phyloP scores from a whole-genome alignment of 2,797 vertebrate genomes.

The Malacoraja senta region DNA sequence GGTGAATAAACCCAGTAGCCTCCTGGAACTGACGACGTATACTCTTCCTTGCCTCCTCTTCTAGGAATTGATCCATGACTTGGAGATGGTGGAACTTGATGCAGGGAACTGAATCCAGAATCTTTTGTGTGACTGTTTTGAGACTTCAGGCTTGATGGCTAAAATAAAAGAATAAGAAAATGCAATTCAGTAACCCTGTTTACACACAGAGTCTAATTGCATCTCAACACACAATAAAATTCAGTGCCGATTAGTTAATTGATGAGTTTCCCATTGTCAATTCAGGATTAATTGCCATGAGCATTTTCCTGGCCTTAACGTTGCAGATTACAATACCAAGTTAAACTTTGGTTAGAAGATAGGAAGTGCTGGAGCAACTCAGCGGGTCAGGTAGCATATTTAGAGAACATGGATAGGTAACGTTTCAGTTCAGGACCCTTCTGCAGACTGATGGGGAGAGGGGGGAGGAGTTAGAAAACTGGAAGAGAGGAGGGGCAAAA shows the following conservation, averaged over 20 bases:
- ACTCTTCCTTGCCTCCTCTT: slow-evolving; percentile 45
- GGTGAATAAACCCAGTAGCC: slow-evolving; percentile 66
- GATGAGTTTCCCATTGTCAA: background rate
- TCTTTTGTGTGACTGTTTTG: slow-evolving; percentile 67
- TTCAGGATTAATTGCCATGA: background rate
- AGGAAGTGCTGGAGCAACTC: too few species aligned
- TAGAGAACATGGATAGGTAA: too few species aligned
- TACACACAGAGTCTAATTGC: background rate
- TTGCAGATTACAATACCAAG: background rate
- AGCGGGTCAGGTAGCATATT: too few species aligned
- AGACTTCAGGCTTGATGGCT: slow-evolving; percentile 69
- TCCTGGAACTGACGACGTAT: slow-evolving; percentile 41
- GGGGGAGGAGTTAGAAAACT: too few species aligned
- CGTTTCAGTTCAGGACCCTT: too few species aligned
- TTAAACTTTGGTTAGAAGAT: too few species aligned
- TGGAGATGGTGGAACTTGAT: slow-evolving; percentile 53
- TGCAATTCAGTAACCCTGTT: background rate
- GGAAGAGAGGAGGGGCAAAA: too few species aligned
- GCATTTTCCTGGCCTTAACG: background rate
- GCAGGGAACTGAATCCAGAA: slow-evolving; percentile 71
- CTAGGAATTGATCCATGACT: slow-evolving; percentile 44
- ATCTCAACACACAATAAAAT: background rate
- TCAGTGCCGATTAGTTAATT: background rate
- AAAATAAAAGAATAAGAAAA: slow-evolving; percentile 34
- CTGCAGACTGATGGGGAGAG: too few species aligned